Evolutionary conservation across 2,888 invertebrate genomes (phyloP), one percentile per base, ranked within the genome.

Genomic region (Eupithecia insigniata): DNA sequence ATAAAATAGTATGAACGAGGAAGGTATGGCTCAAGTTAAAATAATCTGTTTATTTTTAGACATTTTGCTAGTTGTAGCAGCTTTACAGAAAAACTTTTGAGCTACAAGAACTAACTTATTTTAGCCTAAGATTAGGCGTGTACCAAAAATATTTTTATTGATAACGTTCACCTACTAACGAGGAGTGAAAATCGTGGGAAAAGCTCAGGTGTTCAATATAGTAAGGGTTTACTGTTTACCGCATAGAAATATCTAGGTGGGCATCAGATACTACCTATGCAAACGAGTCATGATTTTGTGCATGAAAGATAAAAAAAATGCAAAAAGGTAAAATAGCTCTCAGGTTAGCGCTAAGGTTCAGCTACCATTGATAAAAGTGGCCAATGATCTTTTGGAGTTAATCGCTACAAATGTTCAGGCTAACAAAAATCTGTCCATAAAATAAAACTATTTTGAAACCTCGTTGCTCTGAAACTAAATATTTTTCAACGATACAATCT

Each of bases 171-270:
- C 22, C 46, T 51, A 67, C 71, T 69, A 69, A 74, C 62, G 71
- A 69, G 74, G 66, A 71, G 69, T 55, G 71, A 71, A 74, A 71
- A 74, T 66, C 74, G 69, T 71, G 70, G 30, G 65, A 66, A 70
- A 22, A n/a, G 62, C 62, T 14, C 69, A 66, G 66, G 51, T 69
- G 68, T 51, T 30, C 30, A 67, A 36, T 64, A 16, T 26, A 26
- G 36, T 26, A 64, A 36, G 7, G 36, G 64, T 14, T 64, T 26
- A 66, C 66, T 39, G 26, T 64, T 34, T 39, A 26, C 36, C 26
- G 14, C 64, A 39, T 34, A 64, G 36, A 39, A 39, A 64, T 64
- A 60, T 60, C 30, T 58, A 58, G 26, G 26, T 26, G 26, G 26
- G 16, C 58, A 28, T 8, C n/a, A n/a, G n/a, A n/a, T n/a, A n/a